Percentiles rank a stretch among this genome's conserved stretches.
phyloP scores from a whole-genome alignment of 2,888 invertebrate species.

The Dasysyrphus tricinctus region DNA sequence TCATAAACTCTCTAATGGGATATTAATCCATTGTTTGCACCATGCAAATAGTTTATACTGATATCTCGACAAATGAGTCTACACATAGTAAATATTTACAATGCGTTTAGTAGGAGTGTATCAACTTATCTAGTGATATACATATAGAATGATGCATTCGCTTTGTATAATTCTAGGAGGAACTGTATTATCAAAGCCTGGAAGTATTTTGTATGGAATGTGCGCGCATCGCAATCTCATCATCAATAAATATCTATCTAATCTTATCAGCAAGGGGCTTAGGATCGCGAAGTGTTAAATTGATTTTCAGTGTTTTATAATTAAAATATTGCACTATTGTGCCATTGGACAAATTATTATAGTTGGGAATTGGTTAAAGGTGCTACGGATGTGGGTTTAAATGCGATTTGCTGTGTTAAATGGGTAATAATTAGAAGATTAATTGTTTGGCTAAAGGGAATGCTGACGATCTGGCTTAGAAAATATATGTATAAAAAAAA shows the following conservation, averaged over 20 bases:
- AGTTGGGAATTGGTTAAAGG: background rate
- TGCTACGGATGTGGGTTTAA: slow-evolving; percentile 34
- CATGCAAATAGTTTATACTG: slow-evolving; percentile 46
- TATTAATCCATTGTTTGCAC: slow-evolving; percentile 56
- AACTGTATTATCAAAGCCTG: slow-evolving; percentile 9
- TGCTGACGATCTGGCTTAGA: slow-evolving; percentile 10
- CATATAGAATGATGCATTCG: slow-evolving; percentile 21
- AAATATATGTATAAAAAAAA: background rate
- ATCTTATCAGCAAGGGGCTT: slow-evolving; percentile 68
- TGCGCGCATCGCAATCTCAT: slow-evolving; percentile 8
- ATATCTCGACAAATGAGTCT: slow-evolving; percentile 52
- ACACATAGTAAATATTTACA: slow-evolving; percentile 56
- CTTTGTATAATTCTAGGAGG: background rate
- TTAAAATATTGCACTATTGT: slow-evolving; percentile 60
- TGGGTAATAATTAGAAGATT: slow-evolving; percentile 49
- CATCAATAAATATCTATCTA: slow-evolving; percentile 49
- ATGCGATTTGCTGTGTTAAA: slow-evolving; percentile 56
- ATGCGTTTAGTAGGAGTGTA: slow-evolving; percentile 40
- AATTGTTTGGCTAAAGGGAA: slow-evolving; percentile 35
- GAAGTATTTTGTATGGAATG: slow-evolving; percentile 3
- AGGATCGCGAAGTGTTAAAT: slow-evolving; percentile 66
- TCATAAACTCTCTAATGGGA: slow-evolving; percentile 67
- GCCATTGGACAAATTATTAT: background rate
- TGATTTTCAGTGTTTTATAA: slow-evolving; percentile 72
- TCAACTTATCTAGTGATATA: background rate